Evolutionary conservation across 2,113 vertebrate species (phyloP).

Genomic region (Neodontobutis hainanensis): DNA sequence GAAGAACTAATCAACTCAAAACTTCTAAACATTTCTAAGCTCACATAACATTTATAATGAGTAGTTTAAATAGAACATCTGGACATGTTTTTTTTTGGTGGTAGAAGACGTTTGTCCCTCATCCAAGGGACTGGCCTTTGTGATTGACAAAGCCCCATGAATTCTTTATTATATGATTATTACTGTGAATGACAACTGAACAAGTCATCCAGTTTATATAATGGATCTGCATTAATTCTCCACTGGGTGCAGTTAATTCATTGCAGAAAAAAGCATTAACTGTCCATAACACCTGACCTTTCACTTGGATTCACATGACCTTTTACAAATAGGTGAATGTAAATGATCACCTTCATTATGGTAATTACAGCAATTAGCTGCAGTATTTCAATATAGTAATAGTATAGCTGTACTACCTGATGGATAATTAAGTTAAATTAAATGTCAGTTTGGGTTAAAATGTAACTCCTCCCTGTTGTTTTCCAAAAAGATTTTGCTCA

Average conservation of each 20-base stretch:
- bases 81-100: no score
- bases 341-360: conserved; percentile 1
- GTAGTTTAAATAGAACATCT: no score
- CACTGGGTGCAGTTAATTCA: background rate
- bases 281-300: background rate
- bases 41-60: no score
- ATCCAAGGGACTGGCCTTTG: no score
- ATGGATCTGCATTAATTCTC: background rate
- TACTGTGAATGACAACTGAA: no score
- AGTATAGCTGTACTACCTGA: background rate
- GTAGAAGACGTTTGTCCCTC: no score
- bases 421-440: background rate
- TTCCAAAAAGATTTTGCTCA: background rate
- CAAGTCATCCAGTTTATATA: background rate
- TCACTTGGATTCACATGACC: background rate
- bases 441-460: background rate
- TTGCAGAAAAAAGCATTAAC: background rate
- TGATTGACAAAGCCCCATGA: no score
- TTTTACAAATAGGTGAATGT: background rate
- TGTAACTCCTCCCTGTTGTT: background rate
- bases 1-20: no score
- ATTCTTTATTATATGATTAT: no score
- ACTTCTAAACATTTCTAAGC: no score
- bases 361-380: background rate
- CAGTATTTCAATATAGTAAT: background rate